Conservation (phyloP, 2,888 invertebrate species). For the Eudasyphora cyanicolor region DNA sequence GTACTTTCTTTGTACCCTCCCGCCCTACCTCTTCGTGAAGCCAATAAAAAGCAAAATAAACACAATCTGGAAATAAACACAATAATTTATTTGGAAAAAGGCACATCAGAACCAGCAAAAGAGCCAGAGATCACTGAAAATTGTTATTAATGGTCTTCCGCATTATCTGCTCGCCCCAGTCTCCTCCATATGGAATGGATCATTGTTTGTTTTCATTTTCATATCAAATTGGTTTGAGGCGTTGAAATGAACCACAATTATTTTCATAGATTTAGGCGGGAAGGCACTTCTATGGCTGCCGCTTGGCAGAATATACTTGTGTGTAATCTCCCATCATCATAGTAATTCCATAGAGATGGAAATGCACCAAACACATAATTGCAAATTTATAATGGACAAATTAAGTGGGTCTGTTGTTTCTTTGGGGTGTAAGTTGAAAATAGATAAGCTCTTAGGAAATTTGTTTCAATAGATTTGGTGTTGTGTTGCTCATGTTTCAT, state of each 20-base stretch:
- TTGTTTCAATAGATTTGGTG: no score
- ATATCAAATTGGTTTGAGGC: constrained; percentile 14
- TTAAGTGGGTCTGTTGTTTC: neutral
- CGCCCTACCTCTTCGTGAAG: neutral
- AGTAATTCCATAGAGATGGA: no score
- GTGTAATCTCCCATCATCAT: neutral
- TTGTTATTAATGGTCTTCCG: constrained; percentile 48
- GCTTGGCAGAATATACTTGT: no score
- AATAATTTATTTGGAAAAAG: neutral
- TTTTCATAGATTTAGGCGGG: neutral
- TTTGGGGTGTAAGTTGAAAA: no score
- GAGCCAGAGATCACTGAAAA: constrained; percentile 40
- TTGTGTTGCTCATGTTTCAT: no score
- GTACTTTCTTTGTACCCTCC: neutral
- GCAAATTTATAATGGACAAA: neutral
- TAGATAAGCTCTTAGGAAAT: no score
- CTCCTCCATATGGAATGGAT: neutral
- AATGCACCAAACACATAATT: neutral
- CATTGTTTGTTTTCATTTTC: constrained; percentile 19
- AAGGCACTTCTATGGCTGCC: neutral
- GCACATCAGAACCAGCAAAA: no score
- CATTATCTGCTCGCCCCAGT: no score
- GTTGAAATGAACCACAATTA: constrained; percentile 50
- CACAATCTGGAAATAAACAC: constrained; percentile 18
- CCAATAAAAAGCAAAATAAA: constrained; percentile 11